Conservation (phyloP, 1,140 invertebrate genomes). For the Sycophaga agraensis region DNA sequence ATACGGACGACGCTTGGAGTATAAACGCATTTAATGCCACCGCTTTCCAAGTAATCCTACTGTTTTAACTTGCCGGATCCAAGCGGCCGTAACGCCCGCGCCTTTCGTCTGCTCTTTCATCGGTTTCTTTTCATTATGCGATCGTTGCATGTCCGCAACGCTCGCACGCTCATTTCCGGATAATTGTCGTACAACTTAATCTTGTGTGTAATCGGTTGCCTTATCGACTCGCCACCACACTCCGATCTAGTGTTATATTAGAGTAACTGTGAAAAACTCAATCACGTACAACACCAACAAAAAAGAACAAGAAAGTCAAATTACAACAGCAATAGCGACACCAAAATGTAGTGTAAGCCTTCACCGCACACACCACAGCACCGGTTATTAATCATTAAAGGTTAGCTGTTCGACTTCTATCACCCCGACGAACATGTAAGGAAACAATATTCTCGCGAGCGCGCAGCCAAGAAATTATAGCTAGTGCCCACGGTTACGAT, state of each 20-base stretch:
- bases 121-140: no score
- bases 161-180: no score
- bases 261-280: slow-evolving; percentile 32
- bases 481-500: slow-evolving; percentile 2
- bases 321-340: slow-evolving; percentile 59
- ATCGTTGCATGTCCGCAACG: no score
- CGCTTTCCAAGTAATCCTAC: no score
- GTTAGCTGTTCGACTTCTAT: slow-evolving; percentile 39
- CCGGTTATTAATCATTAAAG: slow-evolving; percentile 49
- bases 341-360: slow-evolving; percentile 58
- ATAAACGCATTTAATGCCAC: no score
- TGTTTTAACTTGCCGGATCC: no score
- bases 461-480: slow-evolving; percentile 11
- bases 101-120: no score
- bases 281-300: slow-evolving; percentile 54
- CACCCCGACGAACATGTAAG: no score
- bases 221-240: slow-evolving; percentile 1
- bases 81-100: no score
- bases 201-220: slow-evolving; percentile 1
- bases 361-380: slow-evolving; percentile 50
- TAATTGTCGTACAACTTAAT: no score
- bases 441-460: neutral
- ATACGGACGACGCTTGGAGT: no score
- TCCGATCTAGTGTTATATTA: slow-evolving; percentile 40
- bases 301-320: slow-evolving; percentile 33